These are phyloP conservation scores for Lithobates pipiens DNA, from an alignment of 2,797 vertebrate species.

Conservation along the genomic window DNA sequence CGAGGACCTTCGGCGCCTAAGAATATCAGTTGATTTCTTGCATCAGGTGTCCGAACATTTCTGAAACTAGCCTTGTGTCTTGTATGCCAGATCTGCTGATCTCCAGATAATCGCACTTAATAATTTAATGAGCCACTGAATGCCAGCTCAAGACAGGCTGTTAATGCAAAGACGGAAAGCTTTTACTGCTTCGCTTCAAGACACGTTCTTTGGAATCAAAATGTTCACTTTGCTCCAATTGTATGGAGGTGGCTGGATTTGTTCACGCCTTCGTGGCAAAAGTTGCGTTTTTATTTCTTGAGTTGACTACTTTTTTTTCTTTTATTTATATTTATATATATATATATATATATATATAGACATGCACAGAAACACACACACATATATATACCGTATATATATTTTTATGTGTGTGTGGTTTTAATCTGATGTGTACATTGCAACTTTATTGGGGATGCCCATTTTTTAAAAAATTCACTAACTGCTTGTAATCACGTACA, in stretches of 20 bases:
- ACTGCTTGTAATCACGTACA: not conserved
- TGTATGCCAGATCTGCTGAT: slow-evolving; percentile 6
- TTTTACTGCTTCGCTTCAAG: not conserved
- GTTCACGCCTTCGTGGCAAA: not conserved
- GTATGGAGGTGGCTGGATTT: too few species aligned
- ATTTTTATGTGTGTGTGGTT: too few species aligned
- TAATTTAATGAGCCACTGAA: not conserved
- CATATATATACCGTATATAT: too few species aligned
- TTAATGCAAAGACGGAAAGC: not conserved
- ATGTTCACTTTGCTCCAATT: not conserved
- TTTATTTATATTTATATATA: too few species aligned
- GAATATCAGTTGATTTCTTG: not conserved
- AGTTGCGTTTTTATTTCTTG: not conserved
- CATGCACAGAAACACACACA: too few species aligned
- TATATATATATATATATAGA: too few species aligned
- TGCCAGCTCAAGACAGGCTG: not conserved
- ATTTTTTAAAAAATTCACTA: not conserved
- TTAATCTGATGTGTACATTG: too few species aligned
- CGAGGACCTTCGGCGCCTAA: not conserved
- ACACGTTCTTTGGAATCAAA: not conserved
- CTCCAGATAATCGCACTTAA: not conserved
- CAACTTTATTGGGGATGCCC: too few species aligned
- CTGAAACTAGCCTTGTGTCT: not conserved
- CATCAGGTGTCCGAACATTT: not conserved
- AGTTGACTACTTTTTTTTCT: too few species aligned